Base-by-base conservation (phyloP, 2,888 invertebrate genomes). In the Acronicta aceris region DNA sequence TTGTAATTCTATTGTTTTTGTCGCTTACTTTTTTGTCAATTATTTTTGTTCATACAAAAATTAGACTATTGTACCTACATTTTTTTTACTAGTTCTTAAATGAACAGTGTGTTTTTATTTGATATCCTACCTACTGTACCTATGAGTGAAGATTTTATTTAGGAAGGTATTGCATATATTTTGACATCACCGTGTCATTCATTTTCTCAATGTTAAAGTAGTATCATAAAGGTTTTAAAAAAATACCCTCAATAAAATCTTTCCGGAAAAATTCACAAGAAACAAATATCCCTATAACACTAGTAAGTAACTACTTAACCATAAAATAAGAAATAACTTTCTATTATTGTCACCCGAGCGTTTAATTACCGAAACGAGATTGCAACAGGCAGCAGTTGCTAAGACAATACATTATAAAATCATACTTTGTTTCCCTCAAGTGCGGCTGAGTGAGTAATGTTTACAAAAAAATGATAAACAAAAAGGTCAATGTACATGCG, bases 401-500 rank as follows among this genome's bases (percentile, higher is more conserved):
- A 62, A 65, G 62, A 74, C 59, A 75, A 76, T 61, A 58, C 62
- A 61, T 62, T 46, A 49, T 65, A 54, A 75, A 49, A 59, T 46
- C 65, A 48, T 63, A 52, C 52, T 47, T 65, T 53, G 60, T 55
- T 54, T 38, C 64, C 41, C 59, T 45, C 59, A 45, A 60, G 46
- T 59, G 49, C 66, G 46, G 43, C 54, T 52, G 60, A 66, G 60
- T 71, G 67, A 74, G 80, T 84, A 84, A 84, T 86, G 84, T 85
- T 84, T 84, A 85, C 84, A 81, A 84, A 87, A 88, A 86, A 84
- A 82, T 83, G 79, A 92, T 92, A 92, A 92, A 93, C 92, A 92
- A 91, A 90, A 89, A 91, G 92, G 93, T 92, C 92, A 92, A 91
- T 83, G 92, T 85, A 89, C 91, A 87, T 81, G 61, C 65, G 61